Percentiles rank a stretch among this genome's conserved stretches.
Conservation (phyloP, 2,888 invertebrate species). For the Acheta domesticus region DNA sequence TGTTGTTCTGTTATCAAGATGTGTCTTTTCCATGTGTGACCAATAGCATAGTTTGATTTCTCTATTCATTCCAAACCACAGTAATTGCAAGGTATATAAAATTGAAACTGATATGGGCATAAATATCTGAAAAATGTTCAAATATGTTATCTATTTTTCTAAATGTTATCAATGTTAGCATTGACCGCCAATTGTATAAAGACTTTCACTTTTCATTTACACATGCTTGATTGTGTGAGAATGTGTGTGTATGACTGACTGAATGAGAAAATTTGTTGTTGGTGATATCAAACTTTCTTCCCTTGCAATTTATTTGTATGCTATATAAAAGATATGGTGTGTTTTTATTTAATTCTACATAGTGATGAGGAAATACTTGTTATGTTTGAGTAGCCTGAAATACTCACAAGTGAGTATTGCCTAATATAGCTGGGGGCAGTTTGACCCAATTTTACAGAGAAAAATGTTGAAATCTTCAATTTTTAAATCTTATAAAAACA, state of each 20-base stretch:
- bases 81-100: slow-evolving; percentile 32
- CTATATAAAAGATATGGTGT: not conserved
- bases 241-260: not conserved
- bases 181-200: slow-evolving; percentile 18
- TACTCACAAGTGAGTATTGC: not conserved
- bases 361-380: not conserved
- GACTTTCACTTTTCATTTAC: not conserved
- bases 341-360: not conserved
- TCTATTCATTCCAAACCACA: slow-evolving; percentile 28
- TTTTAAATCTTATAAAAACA: not conserved
- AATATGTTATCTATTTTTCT: slow-evolving; percentile 30
- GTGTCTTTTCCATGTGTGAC: not conserved
- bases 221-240: slow-evolving; percentile 3
- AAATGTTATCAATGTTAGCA: slow-evolving; percentile 26
- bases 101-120: slow-evolving; percentile 27
- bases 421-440: not conserved
- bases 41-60: not conserved
- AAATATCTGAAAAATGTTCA: slow-evolving; percentile 21
- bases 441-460: not conserved
- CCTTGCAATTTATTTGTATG: slow-evolving; percentile 11
- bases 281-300: slow-evolving; percentile 4
- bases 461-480: not conserved
- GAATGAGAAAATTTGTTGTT: not conserved
- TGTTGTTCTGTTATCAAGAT: not conserved
- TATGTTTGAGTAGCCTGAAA: slow-evolving; percentile 11